Evolutionary conservation across 2,888 invertebrate genomes (phyloP), one percentile per base, ranked within the genome.

Genomic region (Drosophila formosana): DNA sequence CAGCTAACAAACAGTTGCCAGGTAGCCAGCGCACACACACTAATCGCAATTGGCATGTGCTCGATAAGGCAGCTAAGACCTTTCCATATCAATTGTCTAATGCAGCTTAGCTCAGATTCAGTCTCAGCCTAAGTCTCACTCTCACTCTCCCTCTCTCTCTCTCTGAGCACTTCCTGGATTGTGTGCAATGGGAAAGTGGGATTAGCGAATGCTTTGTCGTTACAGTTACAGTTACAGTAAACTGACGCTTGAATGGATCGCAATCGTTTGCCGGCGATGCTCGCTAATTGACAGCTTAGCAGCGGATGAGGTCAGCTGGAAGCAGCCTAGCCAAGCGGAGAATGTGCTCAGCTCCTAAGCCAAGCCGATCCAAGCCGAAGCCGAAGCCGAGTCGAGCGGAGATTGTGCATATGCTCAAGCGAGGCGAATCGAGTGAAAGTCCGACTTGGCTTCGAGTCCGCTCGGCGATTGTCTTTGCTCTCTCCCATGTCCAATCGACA

Each of bases 301-400:
- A 43, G 1, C 26, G 76, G 60, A 75, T 75, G 76, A 76, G 77
- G 68, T 76, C 76, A 72, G 37, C 62, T 76, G 76, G 72, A 76
- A 76, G 55, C 55, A 43, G 32, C 30, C 30, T 55, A 25, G 30
- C 32, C 55, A n/a, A 55, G 23, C 41, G 23, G 55, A 45, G 55
- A 55, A 45, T 45, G 55, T 45, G 55, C 23, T n/a, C 5, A 23
- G 23, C n/a, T 34, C 39, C 39, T 39, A 39, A 41, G 7, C 39
- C 39, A 5, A 37, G 4, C 2, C 37, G n/a, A 37, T 4, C 34
- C 11, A 34, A 34, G 11, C 11, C 34, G 11, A 34, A 34, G 11
- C 11, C 34, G 11, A 34, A 34, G 4, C 0, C 37, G 39, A 39
- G 4, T 3, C 39, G 13, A 41, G 1, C 5, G 11, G 45, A 56